Evolutionary conservation across 1,140 invertebrate species (phyloP).

Genomic region (Pararge aegeria): DNA sequence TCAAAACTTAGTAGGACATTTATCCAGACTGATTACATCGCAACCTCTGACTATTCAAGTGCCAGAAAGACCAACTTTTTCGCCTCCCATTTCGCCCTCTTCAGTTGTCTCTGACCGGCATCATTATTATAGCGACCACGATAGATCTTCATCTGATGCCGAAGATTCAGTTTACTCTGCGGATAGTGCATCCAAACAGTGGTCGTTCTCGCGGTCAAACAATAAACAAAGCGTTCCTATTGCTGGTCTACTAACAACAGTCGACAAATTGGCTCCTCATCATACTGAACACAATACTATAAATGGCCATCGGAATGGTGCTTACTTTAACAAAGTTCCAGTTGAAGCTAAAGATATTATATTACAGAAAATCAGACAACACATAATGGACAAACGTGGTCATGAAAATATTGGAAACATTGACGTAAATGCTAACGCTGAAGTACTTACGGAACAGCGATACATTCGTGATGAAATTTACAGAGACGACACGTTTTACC

Average conservation of each 20-base stretch:
- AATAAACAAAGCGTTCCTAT: slow-evolving; percentile 41
- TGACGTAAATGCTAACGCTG: slow-evolving; percentile 36
- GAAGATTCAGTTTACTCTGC: slow-evolving; percentile 61
- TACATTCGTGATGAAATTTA: slow-evolving; percentile 58
- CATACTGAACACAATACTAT: slow-evolving; percentile 31
- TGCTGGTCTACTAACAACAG: slow-evolving; percentile 69
- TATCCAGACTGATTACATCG: slow-evolving; percentile 63
- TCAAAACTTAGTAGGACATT: slow-evolving; percentile 80
- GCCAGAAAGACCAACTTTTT: slow-evolving; percentile 62
- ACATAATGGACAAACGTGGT: slow-evolving; percentile 75
- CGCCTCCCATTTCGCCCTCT: slow-evolving; percentile 67
- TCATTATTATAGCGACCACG: slow-evolving; percentile 68
- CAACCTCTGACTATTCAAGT: slow-evolving; percentile 72
- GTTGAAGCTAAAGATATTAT: slow-evolving; percentile 74
- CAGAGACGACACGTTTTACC: slow-evolving; percentile 48
- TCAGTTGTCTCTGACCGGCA: slow-evolving; percentile 65
- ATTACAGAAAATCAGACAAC: slow-evolving; percentile 75
- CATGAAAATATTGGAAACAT: slow-evolving; percentile 49
- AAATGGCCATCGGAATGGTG: slow-evolving; percentile 44
- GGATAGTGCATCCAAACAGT: slow-evolving; percentile 47
- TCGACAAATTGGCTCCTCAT: slow-evolving; percentile 59
- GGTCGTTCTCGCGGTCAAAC: slow-evolving; percentile 39
- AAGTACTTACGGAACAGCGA: slow-evolving; percentile 38
- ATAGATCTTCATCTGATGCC: slow-evolving; percentile 60
- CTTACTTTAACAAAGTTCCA: slow-evolving; percentile 67